Conservation (phyloP, 2,888 invertebrate species). For the Chalcosyrphus nemorum region DNA sequence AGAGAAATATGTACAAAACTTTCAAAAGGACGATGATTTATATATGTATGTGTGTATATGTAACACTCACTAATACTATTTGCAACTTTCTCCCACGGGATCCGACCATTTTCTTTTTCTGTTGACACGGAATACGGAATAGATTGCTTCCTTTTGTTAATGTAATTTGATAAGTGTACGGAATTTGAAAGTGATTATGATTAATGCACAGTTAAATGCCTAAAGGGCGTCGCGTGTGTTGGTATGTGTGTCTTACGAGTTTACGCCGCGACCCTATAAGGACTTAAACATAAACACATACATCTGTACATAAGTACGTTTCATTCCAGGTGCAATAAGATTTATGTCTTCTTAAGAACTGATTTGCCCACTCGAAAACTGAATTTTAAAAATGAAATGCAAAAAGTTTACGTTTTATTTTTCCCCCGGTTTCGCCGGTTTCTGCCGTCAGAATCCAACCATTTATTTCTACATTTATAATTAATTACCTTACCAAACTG, state of each 20-base stretch:
- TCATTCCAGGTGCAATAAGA: background rate
- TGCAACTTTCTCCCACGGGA: background rate
- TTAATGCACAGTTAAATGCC: constrained; percentile 28
- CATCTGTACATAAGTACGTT: background rate
- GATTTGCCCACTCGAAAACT: background rate
- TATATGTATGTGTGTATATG: too few relatives aligned
- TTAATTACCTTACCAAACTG: background rate
- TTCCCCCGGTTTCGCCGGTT: too few relatives aligned
- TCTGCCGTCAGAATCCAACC: background rate
- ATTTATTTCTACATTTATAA: background rate
- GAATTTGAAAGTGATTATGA: constrained; percentile 44
- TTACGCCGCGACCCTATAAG: background rate
- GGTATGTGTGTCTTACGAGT: background rate
- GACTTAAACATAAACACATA: too few relatives aligned
- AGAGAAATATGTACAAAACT: background rate
- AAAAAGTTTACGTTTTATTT: background rate
- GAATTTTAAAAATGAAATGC: background rate
- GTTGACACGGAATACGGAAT: constrained; percentile 17
- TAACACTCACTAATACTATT: background rate
- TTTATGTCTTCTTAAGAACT: background rate
- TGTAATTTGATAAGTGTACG: constrained; percentile 29
- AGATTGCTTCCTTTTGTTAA: constrained; percentile 29
- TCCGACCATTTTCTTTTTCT: background rate
- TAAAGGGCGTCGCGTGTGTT: background rate
- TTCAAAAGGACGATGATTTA: background rate